Evolutionary conservation across 2,797 vertebrate genomes (phyloP), one percentile per base, ranked within the genome.

Genomic region (Enteromius trimaculatus): DNA sequence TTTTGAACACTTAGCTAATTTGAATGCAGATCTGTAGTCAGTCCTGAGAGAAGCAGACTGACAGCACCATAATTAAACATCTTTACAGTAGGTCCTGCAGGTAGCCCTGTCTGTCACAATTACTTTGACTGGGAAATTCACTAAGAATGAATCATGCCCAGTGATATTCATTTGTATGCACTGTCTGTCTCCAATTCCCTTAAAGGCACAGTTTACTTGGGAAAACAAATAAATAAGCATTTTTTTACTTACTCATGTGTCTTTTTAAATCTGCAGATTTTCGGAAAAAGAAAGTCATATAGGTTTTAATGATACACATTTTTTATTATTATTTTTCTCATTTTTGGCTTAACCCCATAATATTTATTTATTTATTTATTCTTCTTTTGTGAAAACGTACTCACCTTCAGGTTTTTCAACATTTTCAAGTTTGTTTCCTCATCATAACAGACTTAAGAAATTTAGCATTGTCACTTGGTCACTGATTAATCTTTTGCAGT

Each of bases 31-130:
- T 66, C 42, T 79, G 19, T 31, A 51, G 77, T 31, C 58, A 34
- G 60, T 21, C 53, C 51, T 17, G 55, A 79, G 37, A 79, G 29
- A 23, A 34, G 17, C 19, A 78, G 58, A 64, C 42, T 51, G 62
- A 79, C 77, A 79, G 60, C 60, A 23, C 37, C 23, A 47, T 77
- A 77, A 77, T 77, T 64, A 64, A 77, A 64, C 58, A 77, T 77
- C 58, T 77, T 77, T 77, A 29, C 58, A 64, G 58, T 47, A 39
- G 5, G 34, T 77, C 58, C 58, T 77, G 39, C 58, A 47, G 58
- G 75, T 77, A 64, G 75, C 58, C 34, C 55, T 64, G 77, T 66
- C 44, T n/a, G 60, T 66, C 60, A 64, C 6, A 2, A 49, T 79
- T 65, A 65, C 60, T n/a, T 51, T 66, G 42, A 78, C 55, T 42